Percentiles rank a stretch among this genome's conserved stretches.
Evolutionary conservation across 1,140 invertebrate species (phyloP).

Genomic region (Drosophila repleta): DNA sequence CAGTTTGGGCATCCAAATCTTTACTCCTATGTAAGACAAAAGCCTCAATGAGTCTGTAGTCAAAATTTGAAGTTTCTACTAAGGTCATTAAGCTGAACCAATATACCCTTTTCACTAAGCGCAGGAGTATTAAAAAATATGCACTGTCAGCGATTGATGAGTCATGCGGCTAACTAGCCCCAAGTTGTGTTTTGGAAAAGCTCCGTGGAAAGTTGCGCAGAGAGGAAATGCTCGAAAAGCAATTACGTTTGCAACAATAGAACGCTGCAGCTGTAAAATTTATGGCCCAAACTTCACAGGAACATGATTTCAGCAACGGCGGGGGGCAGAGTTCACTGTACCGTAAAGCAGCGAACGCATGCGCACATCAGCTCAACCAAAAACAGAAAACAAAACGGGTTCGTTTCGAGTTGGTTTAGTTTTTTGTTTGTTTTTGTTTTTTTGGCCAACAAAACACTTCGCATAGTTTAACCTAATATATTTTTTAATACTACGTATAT

Average conservation of each 20-base stretch:
- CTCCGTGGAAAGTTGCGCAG: conserved; percentile 1
- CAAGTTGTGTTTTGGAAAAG: conserved; percentile 17
- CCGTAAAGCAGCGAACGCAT: conserved; percentile 76
- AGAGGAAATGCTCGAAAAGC: conserved; percentile 54
- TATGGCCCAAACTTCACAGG: conserved; percentile 76
- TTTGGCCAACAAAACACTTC: conserved; percentile 14
- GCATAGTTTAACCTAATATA: conserved; percentile 15
- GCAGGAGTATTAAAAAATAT: neutral
- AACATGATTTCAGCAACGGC: conserved; percentile 59
- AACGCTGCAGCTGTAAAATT: conserved; percentile 68
- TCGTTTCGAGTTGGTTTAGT: conserved; percentile 44
- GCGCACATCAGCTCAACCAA: conserved; percentile 62
- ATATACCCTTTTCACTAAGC: no score
- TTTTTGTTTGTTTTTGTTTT: conserved; percentile 11
- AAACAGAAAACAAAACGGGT: conserved; percentile 61
- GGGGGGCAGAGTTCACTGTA: conserved; percentile 69
- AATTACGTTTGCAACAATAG: conserved; percentile 79
- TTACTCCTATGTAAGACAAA: no score
- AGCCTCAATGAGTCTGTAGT: no score
- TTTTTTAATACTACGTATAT: no score
- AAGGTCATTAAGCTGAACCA: no score
- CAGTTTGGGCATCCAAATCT: no score
- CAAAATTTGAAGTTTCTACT: no score
- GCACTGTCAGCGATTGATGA: conserved; percentile 52
- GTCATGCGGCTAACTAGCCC: conserved; percentile 58